A percentile compares a stretch with the other conserved stretches of the same genome.
Evolutionary conservation across 2,113 vertebrate genomes (phyloP).

Genomic region (Dipodomys merriami): DNA sequence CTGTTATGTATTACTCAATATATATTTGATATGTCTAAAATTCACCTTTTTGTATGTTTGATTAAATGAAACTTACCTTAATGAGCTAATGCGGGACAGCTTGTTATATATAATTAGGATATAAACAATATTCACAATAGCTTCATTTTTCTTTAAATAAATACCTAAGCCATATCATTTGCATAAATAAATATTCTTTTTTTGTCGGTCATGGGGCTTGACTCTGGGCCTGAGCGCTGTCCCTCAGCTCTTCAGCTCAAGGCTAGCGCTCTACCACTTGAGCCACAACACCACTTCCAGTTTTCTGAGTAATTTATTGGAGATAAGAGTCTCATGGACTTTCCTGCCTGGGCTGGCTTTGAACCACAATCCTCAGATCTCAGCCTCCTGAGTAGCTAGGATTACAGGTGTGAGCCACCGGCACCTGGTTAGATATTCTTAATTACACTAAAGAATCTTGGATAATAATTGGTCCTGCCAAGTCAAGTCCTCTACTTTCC

Average conservation of each 20-base stretch:
- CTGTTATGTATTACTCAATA: background rate
- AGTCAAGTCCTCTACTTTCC: background rate
- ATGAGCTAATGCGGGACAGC: too few relatives aligned
- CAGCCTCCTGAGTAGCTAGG: too few relatives aligned
- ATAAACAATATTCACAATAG: background rate
- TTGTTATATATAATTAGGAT: background rate
- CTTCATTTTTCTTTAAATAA: constrained; percentile 8
- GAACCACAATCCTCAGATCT: too few relatives aligned
- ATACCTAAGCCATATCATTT: background rate
- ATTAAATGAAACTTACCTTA: background rate
- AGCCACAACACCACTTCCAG: too few relatives aligned
- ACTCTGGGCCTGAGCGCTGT: too few relatives aligned
- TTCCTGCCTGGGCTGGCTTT: too few relatives aligned
- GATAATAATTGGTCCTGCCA: background rate
- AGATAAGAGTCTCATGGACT: too few relatives aligned
- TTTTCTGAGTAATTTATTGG: too few relatives aligned
- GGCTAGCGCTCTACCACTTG: too few relatives aligned
- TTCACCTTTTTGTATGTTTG: background rate
- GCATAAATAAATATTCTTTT: background rate
- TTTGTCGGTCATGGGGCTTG: too few relatives aligned
- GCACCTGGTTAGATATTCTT: background rate
- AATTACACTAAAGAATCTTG: background rate
- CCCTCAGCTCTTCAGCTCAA: too few relatives aligned
- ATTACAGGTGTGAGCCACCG: too few relatives aligned
- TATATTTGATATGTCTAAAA: constrained; percentile 5